phyloP scores from a whole-genome alignment of 2,113 vertebrate species.

The Chloropsis hardwickii region DNA sequence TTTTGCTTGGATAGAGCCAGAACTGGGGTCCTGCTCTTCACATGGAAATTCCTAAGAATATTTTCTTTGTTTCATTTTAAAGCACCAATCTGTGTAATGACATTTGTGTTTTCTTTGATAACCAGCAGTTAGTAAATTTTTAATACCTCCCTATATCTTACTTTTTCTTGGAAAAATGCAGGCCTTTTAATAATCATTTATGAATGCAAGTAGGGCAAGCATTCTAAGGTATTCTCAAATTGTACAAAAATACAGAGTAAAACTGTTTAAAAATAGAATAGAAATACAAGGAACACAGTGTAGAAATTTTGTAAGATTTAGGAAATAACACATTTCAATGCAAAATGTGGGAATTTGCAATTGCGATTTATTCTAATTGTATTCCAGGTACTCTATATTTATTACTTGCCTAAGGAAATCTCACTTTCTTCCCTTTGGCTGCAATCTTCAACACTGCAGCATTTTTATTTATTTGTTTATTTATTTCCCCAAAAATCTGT shows the following conservation, averaged over 20 bases:
- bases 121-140: neutral
- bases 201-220: neutral
- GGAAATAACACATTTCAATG: neutral
- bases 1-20: neutral
- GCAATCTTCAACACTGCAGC: neutral
- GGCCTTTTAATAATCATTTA: neutral
- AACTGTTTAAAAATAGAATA: neutral
- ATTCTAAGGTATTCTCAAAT: neutral
- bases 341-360: neutral
- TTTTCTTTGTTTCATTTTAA: neutral
- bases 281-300: neutral
- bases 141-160: rapidly evolving
- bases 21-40: neutral
- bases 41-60: neutral
- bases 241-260: neutral
- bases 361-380: neutral
- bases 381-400: neutral
- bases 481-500: neutral
- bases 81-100: neutral
- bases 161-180: neutral
- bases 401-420: neutral
- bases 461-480: neutral
- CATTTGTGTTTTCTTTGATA: neutral
- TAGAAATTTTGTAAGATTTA: neutral
- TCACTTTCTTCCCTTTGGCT: neutral